phyloP scores from a whole-genome alignment of 2,113 vertebrate species.

The Rhineura floridana region DNA sequence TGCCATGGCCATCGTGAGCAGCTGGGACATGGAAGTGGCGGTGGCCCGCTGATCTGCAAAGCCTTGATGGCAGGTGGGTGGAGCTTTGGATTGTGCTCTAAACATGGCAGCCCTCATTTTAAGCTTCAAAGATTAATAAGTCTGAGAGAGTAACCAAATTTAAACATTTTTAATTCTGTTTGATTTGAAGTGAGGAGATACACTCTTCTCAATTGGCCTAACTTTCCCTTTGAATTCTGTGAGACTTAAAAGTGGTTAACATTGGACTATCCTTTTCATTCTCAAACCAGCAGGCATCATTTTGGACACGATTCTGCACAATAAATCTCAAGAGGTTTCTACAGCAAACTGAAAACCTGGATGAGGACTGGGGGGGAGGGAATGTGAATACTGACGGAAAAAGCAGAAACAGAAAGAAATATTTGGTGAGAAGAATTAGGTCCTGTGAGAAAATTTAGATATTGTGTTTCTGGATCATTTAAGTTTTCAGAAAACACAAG shows the following conservation, averaged over 20 bases:
- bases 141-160: no score
- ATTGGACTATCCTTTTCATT: not conserved
- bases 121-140: no score
- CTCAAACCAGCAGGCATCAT: not conserved
- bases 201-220: not conserved
- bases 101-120: no score
- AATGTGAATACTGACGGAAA: constrained; percentile 19
- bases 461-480: not conserved
- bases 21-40: no score
- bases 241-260: constrained; percentile 5
- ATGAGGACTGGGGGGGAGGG: not conserved
- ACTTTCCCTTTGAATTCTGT: not conserved
- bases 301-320: constrained; percentile 3
- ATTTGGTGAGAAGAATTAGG: constrained; percentile 37
- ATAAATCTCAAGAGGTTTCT: constrained; percentile 15
- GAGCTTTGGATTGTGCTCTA: no score
- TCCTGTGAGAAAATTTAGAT: constrained; percentile 4
- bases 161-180: no score
- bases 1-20: no score
- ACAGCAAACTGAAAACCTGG: constrained; percentile 13
- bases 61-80: no score
- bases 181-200: not conserved
- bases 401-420: constrained; percentile 13
- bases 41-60: no score
- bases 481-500: constrained; percentile 37